phyloP scores from a whole-genome alignment of 2,113 vertebrate genomes.

The Bos javanicus region DNA sequence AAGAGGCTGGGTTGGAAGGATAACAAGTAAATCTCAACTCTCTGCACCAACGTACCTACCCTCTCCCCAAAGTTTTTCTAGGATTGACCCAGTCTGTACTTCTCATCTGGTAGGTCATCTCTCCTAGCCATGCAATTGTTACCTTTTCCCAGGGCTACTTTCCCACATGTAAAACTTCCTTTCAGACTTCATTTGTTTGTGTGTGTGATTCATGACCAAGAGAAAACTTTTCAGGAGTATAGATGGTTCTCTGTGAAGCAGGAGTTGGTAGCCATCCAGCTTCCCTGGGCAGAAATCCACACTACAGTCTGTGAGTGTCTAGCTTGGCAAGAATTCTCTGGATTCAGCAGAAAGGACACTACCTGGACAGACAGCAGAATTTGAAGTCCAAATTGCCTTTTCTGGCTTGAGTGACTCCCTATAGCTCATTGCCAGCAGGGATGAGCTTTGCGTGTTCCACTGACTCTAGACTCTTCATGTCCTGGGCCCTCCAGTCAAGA shows the following conservation, averaged over 20 bases:
- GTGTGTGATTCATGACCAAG: background rate
- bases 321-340: slow-evolving; percentile 42
- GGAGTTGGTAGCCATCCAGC: background rate
- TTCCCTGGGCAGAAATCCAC: background rate
- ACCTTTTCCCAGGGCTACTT: background rate
- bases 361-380: background rate
- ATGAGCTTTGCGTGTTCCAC: background rate
- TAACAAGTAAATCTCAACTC: background rate
- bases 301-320: background rate
- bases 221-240: background rate
- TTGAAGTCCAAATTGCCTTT: background rate
- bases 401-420: background rate
- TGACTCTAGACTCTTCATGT: background rate
- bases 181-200: slow-evolving; percentile 4
- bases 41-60: background rate
- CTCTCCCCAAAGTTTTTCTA: background rate
- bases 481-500: background rate
- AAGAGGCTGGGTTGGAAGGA: background rate
- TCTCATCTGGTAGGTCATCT: background rate
- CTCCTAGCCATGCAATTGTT: background rate
- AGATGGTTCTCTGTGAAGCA: background rate
- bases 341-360: slow-evolving; percentile 30
- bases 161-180: background rate
- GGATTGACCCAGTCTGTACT: background rate
- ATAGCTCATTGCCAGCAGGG: background rate